Conservation (phyloP, 2,888 invertebrate species). For the Rhamphomyia laevipes region DNA sequence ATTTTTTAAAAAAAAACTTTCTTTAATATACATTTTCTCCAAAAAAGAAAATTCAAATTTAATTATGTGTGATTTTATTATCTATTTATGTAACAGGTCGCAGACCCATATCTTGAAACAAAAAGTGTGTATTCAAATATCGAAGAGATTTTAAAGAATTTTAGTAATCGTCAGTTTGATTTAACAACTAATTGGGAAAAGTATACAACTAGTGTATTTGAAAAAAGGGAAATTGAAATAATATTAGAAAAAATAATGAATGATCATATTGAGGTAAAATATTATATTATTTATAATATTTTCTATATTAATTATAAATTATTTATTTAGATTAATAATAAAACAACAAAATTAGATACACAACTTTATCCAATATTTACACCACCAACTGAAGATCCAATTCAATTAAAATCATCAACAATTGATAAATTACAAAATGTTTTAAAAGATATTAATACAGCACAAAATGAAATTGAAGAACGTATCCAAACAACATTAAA, state of each 20-base stretch:
- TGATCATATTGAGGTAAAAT: conserved; percentile 52
- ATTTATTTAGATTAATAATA: conserved; percentile 45
- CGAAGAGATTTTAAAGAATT: conserved; percentile 54
- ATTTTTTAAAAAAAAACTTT: too few species aligned
- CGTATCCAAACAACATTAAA: conserved; percentile 54
- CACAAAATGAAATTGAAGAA: conserved; percentile 54
- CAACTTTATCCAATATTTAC: conserved; percentile 66
- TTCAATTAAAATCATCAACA: conserved; percentile 44
- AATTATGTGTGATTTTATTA: conserved; percentile 17
- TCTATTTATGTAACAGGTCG: conserved; percentile 41
- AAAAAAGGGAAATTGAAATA: conserved; percentile 42
- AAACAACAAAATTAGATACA: conserved; percentile 55
- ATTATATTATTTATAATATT: background rate
- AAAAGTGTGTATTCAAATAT: conserved; percentile 54
- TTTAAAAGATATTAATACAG: conserved; percentile 48
- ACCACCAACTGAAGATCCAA: conserved; percentile 46
- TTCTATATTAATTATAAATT: background rate
- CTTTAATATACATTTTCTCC: too few species aligned
- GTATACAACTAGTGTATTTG: conserved; percentile 54
- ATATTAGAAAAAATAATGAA: conserved; percentile 45
- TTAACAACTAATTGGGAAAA: conserved; percentile 59
- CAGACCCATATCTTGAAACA: conserved; percentile 57
- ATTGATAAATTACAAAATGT: conserved; percentile 45
- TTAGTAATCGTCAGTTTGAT: conserved; percentile 50
- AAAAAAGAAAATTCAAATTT: too few species aligned